A percentile compares a stretch with the other conserved stretches of the same genome.
These are phyloP conservation scores for Archivesica marissinica DNA, from an alignment of 1,140 invertebrate genomes.

Conservation along the genomic window DNA sequence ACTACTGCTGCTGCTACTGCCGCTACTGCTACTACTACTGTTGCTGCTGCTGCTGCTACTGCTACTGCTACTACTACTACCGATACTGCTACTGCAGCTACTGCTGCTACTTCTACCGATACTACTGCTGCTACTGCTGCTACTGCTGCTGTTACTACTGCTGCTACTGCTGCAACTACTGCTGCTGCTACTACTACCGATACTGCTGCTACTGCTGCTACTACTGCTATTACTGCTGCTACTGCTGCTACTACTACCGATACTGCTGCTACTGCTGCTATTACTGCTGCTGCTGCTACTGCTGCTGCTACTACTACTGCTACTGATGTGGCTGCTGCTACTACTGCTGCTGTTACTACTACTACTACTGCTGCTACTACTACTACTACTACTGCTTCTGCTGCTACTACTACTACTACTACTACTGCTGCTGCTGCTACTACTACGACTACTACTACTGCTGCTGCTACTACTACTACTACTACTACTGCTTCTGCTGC, in stretches of 20 bases:
- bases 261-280: slow-evolving; percentile 45
- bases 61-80: slow-evolving; percentile 52
- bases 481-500: background rate
- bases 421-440: background rate
- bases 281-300: slow-evolving; percentile 47
- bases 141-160: slow-evolving; percentile 43
- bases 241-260: slow-evolving; percentile 48
- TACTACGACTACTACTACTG: background rate
- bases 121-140: slow-evolving; percentile 51
- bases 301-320: slow-evolving; percentile 5
- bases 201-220: slow-evolving; percentile 61
- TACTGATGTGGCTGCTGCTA: background rate
- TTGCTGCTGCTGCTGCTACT: slow-evolving; percentile 43
- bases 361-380: background rate
- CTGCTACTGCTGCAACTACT: slow-evolving; percentile 46
- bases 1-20: slow-evolving; percentile 25
- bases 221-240: slow-evolving; percentile 49
- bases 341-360: background rate
- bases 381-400: background rate
- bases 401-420: background rate
- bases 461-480: background rate
- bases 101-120: slow-evolving; percentile 51
- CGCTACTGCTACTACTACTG: slow-evolving; percentile 33
- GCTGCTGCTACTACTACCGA: slow-evolving; percentile 33
- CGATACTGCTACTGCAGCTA: slow-evolving; percentile 42